Conservation (phyloP, 2,888 invertebrate genomes). For the Lycophotia porphyrea region DNA sequence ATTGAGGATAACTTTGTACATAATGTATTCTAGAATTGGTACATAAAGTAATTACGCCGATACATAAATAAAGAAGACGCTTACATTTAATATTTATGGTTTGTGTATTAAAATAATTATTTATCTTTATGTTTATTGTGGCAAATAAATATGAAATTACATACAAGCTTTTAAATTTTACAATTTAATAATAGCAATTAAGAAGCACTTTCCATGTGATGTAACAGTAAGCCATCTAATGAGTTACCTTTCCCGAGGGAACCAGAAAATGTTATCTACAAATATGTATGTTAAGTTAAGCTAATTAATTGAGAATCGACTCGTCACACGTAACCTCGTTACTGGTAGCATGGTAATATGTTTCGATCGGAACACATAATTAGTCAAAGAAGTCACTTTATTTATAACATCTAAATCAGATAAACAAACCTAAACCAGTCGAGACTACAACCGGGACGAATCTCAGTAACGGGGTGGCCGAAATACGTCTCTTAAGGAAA, state of each 20-base stretch:
- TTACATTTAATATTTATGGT: slow-evolving; percentile 37
- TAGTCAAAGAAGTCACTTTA: slow-evolving; percentile 42
- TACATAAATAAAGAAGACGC: slow-evolving; percentile 14
- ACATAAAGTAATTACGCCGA: slow-evolving; percentile 9
- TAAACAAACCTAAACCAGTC: slow-evolving; percentile 71
- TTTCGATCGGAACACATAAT: slow-evolving; percentile 44
- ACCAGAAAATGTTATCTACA: slow-evolving; percentile 30
- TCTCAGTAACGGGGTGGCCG: slow-evolving; percentile 72
- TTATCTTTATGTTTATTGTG: slow-evolving; percentile 34
- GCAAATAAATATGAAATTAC: slow-evolving; percentile 36
- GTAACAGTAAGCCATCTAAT: slow-evolving; percentile 27
- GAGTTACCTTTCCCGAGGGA: slow-evolving; percentile 36
- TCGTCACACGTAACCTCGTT: slow-evolving; percentile 43
- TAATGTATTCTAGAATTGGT: slow-evolving; percentile 17
- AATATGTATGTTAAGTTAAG: slow-evolving; percentile 51
- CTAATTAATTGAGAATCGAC: slow-evolving; percentile 36
- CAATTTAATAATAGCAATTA: slow-evolving; percentile 43
- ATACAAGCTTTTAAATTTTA: slow-evolving; percentile 31
- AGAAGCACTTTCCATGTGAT: slow-evolving; percentile 25
- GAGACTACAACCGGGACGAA: slow-evolving; percentile 61
- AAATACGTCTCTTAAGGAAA: slow-evolving; percentile 61
- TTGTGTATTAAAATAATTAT: slow-evolving; percentile 35
- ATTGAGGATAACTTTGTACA: slow-evolving; percentile 28
- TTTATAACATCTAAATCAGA: slow-evolving; percentile 58
- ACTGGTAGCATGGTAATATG: slow-evolving; percentile 41